Percentiles rank a stretch among this genome's conserved stretches.
Evolutionary conservation across 92 coral and sea anemone genomes (phyloP).

Genomic region (Muricea muricata): DNA sequence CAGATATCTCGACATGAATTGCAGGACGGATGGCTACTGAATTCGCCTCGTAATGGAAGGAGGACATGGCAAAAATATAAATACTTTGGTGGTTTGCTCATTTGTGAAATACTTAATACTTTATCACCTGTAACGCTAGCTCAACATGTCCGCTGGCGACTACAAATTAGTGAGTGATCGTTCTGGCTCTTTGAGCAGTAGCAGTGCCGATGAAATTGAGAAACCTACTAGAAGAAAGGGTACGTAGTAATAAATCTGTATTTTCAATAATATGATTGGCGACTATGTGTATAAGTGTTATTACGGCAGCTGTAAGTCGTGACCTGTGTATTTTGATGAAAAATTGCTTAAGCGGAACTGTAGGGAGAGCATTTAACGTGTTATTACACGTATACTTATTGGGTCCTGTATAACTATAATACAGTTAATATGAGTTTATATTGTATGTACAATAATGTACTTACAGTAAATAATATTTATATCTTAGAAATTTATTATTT

Average conservation of each 20-base stretch:
- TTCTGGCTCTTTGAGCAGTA: neutral
- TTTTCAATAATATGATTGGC: neutral
- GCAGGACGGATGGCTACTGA: neutral
- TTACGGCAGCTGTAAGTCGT: neutral
- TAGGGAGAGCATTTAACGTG: neutral
- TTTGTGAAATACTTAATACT: neutral
- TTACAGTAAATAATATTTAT: too few species aligned
- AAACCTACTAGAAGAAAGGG: neutral
- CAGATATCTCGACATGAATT: neutral
- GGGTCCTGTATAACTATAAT: neutral
- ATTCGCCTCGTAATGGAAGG: neutral
- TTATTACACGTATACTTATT: neutral
- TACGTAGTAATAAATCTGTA: neutral
- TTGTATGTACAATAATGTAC: too few species aligned
- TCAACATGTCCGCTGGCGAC: constrained; percentile 13
- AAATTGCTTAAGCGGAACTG: constrained; percentile 21
- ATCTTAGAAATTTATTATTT: too few species aligned
- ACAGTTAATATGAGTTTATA: neutral
- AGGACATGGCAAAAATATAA: neutral
- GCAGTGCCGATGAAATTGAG: constrained; percentile 16
- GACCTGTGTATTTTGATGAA: neutral
- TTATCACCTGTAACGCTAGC: neutral
- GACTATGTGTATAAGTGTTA: neutral
- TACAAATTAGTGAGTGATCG: constrained; percentile 27
- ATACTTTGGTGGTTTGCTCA: neutral